These are phyloP conservation scores for Nesometra sesokonis DNA, from an alignment of 35 echinoderm and acorn worm species.

Conservation along the genomic window DNA sequence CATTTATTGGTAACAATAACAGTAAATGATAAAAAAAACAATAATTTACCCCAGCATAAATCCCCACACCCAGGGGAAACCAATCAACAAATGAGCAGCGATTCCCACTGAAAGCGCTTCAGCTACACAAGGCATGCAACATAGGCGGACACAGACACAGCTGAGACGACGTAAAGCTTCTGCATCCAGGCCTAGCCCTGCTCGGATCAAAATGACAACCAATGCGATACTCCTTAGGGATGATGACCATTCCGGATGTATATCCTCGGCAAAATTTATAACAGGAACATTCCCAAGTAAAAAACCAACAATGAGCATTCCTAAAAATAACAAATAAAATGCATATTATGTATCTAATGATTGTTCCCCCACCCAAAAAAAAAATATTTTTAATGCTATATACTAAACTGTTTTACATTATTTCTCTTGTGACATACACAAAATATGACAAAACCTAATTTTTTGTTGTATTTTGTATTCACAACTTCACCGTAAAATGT, in stretches of 20 bases:
- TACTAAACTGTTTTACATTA: too few relatives aligned
- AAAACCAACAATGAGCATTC: slow-evolving; percentile 86
- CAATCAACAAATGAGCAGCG: slow-evolving; percentile 52
- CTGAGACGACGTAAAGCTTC: slow-evolving; percentile 53
- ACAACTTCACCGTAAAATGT: too few relatives aligned
- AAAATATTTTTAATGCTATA: too few relatives aligned
- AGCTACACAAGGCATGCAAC: slow-evolving; percentile 59
- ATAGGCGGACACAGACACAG: slow-evolving; percentile 72
- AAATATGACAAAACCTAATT: too few relatives aligned
- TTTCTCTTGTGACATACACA: too few relatives aligned
- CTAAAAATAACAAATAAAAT: slow-evolving; percentile 12
- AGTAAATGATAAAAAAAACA: neutral
- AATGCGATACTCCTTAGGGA: slow-evolving; percentile 58
- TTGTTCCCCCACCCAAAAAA: too few relatives aligned
- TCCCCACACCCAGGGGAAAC: slow-evolving; percentile 79
- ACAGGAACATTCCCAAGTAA: slow-evolving; percentile 72
- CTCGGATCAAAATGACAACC: slow-evolving; percentile 73
- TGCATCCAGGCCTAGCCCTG: slow-evolving; percentile 83
- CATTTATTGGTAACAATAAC: too few relatives aligned
- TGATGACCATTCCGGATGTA: slow-evolving; percentile 59
- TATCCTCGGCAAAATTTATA: slow-evolving; percentile 65
- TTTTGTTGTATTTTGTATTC: too few relatives aligned
- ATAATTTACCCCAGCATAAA: slow-evolving; percentile 77
- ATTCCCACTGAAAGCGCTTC: slow-evolving; percentile 60
- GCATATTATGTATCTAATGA: neutral